Percentiles rank a stretch among this genome's conserved stretches.
These are phyloP conservation scores for Invenusta paracnida DNA, from an alignment of 2,888 invertebrate species.

Conservation along the genomic window DNA sequence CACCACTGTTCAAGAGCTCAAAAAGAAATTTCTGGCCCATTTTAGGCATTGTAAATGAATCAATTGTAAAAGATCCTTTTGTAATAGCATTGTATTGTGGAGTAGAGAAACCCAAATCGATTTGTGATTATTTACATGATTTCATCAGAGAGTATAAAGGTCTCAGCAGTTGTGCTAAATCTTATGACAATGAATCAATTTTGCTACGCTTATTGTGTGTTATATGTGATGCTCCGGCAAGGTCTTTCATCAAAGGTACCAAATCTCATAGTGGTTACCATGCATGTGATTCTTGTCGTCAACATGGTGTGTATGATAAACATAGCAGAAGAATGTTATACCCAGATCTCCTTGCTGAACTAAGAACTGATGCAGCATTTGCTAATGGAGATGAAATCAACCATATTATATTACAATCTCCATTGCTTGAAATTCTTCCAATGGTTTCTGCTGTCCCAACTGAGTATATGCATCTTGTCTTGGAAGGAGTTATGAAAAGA, in stretches of 20 bases:
- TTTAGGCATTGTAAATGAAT: background rate
- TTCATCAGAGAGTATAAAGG: background rate
- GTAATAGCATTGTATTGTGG: conserved; percentile 7
- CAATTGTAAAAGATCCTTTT: conserved; percentile 17
- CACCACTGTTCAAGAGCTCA: conserved; percentile 9
- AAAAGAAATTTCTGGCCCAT: conserved; percentile 11
- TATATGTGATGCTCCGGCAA: conserved; percentile 46
- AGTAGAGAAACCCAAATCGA: background rate
- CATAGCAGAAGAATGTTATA: background rate
- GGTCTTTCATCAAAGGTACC: conserved; percentile 39
- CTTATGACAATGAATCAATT: background rate
- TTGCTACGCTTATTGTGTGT: conserved; percentile 39
- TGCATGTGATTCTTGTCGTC: conserved; percentile 41
- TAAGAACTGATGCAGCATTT: background rate
- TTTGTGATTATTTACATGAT: background rate
- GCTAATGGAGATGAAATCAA: background rate
- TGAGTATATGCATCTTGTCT: background rate
- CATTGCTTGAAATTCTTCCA: background rate
- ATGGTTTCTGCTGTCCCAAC: background rate
- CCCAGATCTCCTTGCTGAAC: background rate
- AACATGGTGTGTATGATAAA: conserved; percentile 35
- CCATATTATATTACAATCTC: background rate
- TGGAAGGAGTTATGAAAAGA: background rate
- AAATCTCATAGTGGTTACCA: conserved; percentile 36
- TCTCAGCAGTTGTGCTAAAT: background rate